Base-by-base conservation (phyloP, 92 coral and sea anemone genomes). In the Epizoanthus stellaris region DNA sequence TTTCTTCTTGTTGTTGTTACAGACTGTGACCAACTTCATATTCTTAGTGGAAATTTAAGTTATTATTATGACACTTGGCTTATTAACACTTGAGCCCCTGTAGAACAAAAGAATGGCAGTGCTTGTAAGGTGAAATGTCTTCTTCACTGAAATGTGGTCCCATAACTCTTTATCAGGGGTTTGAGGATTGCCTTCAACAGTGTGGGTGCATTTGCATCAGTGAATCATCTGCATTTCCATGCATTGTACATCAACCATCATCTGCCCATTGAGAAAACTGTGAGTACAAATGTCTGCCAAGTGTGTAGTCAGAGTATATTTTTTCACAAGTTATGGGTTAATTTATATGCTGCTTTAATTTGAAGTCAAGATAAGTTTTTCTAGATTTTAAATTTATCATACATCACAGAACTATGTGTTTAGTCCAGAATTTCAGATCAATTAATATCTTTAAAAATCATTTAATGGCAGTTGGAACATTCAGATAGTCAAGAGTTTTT, bases 221-320 rank as follows among this genome's bases (percentile, higher is more conserved):
- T 90, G 36, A 90, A 90, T 36, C 93, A 90, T 72, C 93, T 90
- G 10, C 93, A 90, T 65, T 90, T 90, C 40, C 93, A 90, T 86
- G 93, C 85, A 20, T 20, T 90, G 60, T 86, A 74, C 80, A 62
- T 90, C 83, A 85, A 90, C 49, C 74, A 86, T 21, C 69, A 86
- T 7, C 76, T 90, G 52, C 83, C 87, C 15, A 74, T 54, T 23
- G 93, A 90, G 68, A 73, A 76, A 49, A 74, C 82, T 76, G 92
- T 89, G 70, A 76, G 88, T 74, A 61, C 9, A 53, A 5, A 70
- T 21, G 34, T 66, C 70, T 65, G 14, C 30, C 70, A 52, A 47
- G 54, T 49, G 54, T 49, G 54, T 49, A 49, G 54, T 49, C 10
- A 49, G 10, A 49, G 54, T 49, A 52, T 66, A 21, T 66, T 66